Evolutionary conservation across 1,140 invertebrate genomes (phyloP).

Genomic region (Ceratosolen fusciceps): DNA sequence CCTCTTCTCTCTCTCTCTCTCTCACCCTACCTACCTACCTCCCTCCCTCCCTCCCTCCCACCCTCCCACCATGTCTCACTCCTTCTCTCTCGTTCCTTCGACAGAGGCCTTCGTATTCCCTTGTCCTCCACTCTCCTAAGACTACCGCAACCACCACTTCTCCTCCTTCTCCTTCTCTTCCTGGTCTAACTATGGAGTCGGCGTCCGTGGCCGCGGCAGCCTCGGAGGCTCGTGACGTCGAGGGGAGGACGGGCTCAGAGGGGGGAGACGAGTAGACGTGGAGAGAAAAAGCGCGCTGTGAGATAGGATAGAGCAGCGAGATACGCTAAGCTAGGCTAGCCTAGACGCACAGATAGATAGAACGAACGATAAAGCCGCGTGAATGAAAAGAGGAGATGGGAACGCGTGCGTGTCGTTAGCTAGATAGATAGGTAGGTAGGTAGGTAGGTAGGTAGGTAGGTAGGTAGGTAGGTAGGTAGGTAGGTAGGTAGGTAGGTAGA

Average conservation of each 20-base stretch:
- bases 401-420: no score
- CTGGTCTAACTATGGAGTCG: constrained; percentile 46
- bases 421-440: no score
- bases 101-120: neutral
- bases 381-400: constrained; percentile 13
- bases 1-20: constrained; percentile 54
- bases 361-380: neutral
- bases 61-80: constrained; percentile 30
- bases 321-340: neutral
- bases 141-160: neutral
- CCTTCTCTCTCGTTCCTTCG: neutral
- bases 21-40: constrained; percentile 40
- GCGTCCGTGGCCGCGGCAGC: constrained; percentile 31
- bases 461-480: no score
- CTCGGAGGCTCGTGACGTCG: neutral
- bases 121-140: constrained; percentile 11
- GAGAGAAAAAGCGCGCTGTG: neutral
- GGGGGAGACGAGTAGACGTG: constrained; percentile 1
- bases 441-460: no score
- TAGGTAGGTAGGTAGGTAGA: no score
- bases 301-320: constrained; percentile 1
- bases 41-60: constrained; percentile 24
- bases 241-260: neutral
- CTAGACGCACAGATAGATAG: neutral
- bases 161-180: constrained; percentile 29